A percentile compares a stretch with the other conserved stretches of the same genome.
These are phyloP conservation scores for Leptinotarsa defecta DNA, from an alignment of 1,140 invertebrate species.

Conservation along the genomic window DNA sequence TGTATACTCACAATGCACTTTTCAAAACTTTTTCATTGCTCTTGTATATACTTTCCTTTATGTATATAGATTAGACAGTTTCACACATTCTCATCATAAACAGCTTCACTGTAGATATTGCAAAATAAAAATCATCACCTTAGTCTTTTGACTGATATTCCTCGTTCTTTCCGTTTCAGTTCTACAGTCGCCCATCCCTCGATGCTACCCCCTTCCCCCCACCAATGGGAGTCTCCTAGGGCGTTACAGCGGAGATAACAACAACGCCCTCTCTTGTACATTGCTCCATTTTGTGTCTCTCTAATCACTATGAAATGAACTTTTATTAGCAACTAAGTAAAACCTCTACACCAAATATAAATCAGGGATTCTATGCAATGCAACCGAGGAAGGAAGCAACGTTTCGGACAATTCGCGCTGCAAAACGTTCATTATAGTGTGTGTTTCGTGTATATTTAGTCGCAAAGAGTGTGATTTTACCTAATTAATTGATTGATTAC, in stretches of 20 bases:
- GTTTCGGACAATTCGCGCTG: slow-evolving; percentile 49
- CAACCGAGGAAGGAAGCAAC: slow-evolving; percentile 37
- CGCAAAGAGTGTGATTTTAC: slow-evolving; percentile 49
- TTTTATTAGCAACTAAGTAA: slow-evolving; percentile 23
- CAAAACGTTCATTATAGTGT: slow-evolving; percentile 41
- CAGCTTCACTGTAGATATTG: not conserved
- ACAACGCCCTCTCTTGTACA: slow-evolving; percentile 29
- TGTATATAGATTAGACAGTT: not conserved
- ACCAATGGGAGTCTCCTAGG: slow-evolving; percentile 90
- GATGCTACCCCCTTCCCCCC: slow-evolving; percentile 94
- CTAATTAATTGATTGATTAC: slow-evolving; percentile 33
- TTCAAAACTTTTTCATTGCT: too few species aligned
- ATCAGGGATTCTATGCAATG: slow-evolving; percentile 55
- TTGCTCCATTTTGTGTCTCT: slow-evolving; percentile 31
- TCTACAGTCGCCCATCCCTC: slow-evolving; percentile 96
- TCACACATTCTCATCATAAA: not conserved
- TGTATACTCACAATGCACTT: too few species aligned
- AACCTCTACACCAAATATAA: slow-evolving; percentile 53
- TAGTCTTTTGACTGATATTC: not conserved
- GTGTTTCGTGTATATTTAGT: slow-evolving; percentile 50
- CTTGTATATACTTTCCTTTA: too few species aligned
- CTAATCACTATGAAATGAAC: slow-evolving; percentile 28
- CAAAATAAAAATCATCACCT: not conserved
- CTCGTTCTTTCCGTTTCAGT: slow-evolving; percentile 66
- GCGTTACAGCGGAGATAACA: slow-evolving; percentile 46